Evolutionary conservation across 2,888 invertebrate species (phyloP).

Genomic region (Ernsta delagoae): DNA sequence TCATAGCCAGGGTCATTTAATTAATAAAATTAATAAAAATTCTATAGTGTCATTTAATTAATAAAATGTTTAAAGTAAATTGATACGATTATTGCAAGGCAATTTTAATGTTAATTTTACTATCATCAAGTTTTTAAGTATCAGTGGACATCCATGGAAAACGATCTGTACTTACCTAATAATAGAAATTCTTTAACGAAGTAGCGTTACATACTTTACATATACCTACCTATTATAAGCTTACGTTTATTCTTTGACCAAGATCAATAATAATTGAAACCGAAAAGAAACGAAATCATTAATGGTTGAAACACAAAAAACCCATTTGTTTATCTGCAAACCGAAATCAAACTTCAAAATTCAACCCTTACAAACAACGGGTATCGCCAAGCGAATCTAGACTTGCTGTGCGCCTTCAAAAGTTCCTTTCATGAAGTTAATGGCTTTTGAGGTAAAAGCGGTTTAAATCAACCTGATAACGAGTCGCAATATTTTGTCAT

Average conservation of each 20-base stretch:
- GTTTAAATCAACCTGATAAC: constrained; percentile 51
- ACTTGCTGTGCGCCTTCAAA: constrained; percentile 36
- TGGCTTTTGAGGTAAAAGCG: constrained; percentile 45
- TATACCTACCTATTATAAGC: too few relatives aligned
- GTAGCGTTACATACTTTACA: too few relatives aligned
- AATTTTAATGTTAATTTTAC: too few relatives aligned
- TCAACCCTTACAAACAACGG: constrained; percentile 34
- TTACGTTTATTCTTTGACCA: not conserved
- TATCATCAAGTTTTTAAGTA: too few relatives aligned
- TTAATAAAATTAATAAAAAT: too few relatives aligned
- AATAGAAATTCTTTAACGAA: too few relatives aligned
- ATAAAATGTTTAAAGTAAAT: too few relatives aligned
- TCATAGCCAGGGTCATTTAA: too few relatives aligned
- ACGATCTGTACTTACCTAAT: too few relatives aligned
- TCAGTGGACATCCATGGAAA: too few relatives aligned
- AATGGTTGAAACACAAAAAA: constrained; percentile 41
- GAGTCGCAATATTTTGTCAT: constrained; percentile 47
- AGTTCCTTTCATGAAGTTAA: constrained; percentile 44
- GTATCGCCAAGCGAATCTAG: constrained; percentile 34
- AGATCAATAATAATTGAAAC: not conserved
- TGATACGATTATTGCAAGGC: too few relatives aligned
- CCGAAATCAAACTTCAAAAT: constrained; percentile 37
- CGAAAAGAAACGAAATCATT: constrained; percentile 33
- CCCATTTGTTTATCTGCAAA: constrained; percentile 32
- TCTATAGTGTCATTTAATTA: too few relatives aligned